A percentile compares a stretch with the other conserved stretches of the same genome.
phyloP scores from a whole-genome alignment of 2,888 invertebrate genomes.

The Mechanitis messenoides region DNA sequence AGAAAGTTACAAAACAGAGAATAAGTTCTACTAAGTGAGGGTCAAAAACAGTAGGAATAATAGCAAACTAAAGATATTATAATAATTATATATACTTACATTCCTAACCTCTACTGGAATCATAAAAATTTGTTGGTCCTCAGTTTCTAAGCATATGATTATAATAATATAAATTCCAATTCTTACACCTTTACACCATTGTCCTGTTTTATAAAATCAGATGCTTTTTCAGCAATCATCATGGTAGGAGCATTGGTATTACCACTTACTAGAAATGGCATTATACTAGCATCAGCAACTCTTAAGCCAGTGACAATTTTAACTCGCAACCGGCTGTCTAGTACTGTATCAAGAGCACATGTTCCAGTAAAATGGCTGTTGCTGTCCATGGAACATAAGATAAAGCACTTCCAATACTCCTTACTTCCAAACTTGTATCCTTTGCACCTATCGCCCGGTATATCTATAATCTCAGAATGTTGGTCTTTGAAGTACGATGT shows the following conservation, averaged over 20 bases:
- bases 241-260: conserved; percentile 77
- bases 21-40: no score
- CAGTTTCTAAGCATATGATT: no score
- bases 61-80: no score
- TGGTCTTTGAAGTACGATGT: not conserved
- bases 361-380: not conserved
- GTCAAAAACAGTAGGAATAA: no score
- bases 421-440: conserved; percentile 2
- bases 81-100: no score
- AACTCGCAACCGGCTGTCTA: conserved; percentile 1
- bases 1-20: no score
- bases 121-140: no score
- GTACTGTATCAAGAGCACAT: not conserved
- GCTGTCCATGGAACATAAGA: not conserved
- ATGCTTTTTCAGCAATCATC: conserved; percentile 29
- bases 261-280: conserved; percentile 78
- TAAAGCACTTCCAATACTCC: not conserved
- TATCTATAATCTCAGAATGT: not conserved
- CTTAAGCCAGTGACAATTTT: conserved; percentile 61
- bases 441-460: not conserved
- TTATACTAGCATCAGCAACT: conserved; percentile 81
- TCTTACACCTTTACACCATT: not conserved
- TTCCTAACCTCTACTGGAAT: no score
- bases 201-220: conserved; percentile 25
- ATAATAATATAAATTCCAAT: no score